Base-by-base conservation (phyloP, 1,140 invertebrate species). In the Zaprionus kolodkinae region DNA sequence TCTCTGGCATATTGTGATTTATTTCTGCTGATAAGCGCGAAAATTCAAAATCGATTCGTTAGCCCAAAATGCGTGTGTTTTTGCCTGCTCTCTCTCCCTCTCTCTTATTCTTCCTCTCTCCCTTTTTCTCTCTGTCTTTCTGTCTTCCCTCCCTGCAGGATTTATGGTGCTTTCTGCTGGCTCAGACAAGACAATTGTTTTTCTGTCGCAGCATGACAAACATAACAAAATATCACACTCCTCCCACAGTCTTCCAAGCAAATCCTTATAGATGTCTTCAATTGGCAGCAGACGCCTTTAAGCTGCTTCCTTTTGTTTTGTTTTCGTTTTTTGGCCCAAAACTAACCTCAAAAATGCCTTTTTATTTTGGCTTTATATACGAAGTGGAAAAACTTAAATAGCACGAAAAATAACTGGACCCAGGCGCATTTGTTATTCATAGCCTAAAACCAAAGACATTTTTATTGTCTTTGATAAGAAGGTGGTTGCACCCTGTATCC, bases 1-100 rank as follows among this genome's bases (percentile, higher is more conserved):
- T 21, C 17, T 52, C 59, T 6, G 30, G 74, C 62, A 80, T 68
- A 65, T 66, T 52, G 67, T 78, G 79, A 87, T 87, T 82, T 86
- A 87, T 86, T 76, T 79, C 59, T 62, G 79, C 79, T 76, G 82
- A 87, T 87, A 73, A 81, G 64, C 68, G 70, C 71, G 55, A 71
- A 45, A 50, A 71, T 83, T 56, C 65, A 61, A 78, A 76, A 72
- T 77, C 76, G 80, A 83, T 83, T 83, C 83, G 55, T 60, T 35
- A 70, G 62, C 73, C 61, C 66, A 78, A 85, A 85, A 25, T 50
- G 17, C 45, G 11, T 50, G 11, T 40, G 17, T 50, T 50, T 5
- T 17, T 30, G 27, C 45, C 0, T 48, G 17, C 15, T 48, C 45
- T 15, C 45, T 15, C 3, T 45, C 40, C 15, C n/a, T 15, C 1